Base-by-base conservation (phyloP, 2,113 vertebrate genomes). In the Ptychochromis oligacanthus region DNA sequence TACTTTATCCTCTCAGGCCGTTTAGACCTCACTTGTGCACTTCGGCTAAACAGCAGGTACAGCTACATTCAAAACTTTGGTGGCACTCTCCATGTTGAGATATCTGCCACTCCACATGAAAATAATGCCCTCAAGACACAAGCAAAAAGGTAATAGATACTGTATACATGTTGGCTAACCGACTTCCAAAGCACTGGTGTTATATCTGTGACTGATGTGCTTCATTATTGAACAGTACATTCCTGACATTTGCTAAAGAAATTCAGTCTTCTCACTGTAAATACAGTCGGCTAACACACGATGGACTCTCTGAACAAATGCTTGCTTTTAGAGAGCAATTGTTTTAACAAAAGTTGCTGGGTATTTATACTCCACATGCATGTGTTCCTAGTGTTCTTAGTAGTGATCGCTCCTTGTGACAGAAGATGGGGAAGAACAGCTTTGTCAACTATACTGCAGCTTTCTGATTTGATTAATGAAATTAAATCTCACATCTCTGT, bases 381-480 rank as follows among this genome's bases (percentile, higher is more conserved):
- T 36, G n/a, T 88, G 52, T 81, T 59, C 6, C 14, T 57, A 5
- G 14, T 74, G 36, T 55, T 60, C 31, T 62, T 9, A 58, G 18
- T 52, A 61, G 31, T 62, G 5, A 79, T 36, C 20, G 31, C 20
- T 79, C 64, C 36, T 46, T 57, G n/a, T 65, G 49, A 74, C 74
- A 49, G 52, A 85, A 24, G 34, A 80, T 8, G 22, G 20, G 40
- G 59, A 89, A 40, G 28, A 79, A 75, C 55, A 43, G 65, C 55
- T 49, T 81, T 62, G 79, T 75, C 49, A 81, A 84, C 79, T 79
- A 76, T n/a, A 14, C 55, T 36, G 67, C 84, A 76, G 80, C 77
- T 81, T 67, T 83, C 67, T 95, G 95, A 97, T 98, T 97, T 98
- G 96, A 97, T 97, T 97, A 97, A 96, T 94, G 81, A 96, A 96